Evolutionary conservation across 2,113 vertebrate genomes (phyloP).

Genomic region (Sardina pilchardus): DNA sequence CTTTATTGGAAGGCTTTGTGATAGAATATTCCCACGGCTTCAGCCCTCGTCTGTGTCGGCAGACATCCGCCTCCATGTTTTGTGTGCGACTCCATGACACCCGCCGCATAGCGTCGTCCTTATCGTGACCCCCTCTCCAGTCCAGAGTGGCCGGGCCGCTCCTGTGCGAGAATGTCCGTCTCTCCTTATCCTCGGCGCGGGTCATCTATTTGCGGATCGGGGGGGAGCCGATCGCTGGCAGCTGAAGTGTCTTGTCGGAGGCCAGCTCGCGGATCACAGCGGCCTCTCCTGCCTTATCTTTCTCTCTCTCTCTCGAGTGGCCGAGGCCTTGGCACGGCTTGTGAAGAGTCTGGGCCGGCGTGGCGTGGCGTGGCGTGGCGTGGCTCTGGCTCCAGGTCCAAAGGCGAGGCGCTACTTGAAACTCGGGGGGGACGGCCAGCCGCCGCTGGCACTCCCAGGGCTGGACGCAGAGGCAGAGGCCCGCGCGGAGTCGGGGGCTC

Average conservation of each 20-base stretch:
- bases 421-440: not conserved
- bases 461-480: not conserved
- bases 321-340: not conserved
- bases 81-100: not conserved
- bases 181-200: not conserved
- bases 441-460: not conserved
- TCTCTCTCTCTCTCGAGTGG: not conserved
- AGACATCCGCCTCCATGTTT: not conserved
- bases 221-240: not conserved
- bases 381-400: not conserved
- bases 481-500: not conserved
- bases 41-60: not conserved
- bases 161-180: not conserved
- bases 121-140: not conserved
- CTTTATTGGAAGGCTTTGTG: not conserved
- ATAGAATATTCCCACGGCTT: not conserved
- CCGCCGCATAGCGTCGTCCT: not conserved
- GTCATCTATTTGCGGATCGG: slow-evolving; percentile 1
- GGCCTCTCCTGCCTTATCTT: not conserved
- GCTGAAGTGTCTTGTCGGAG: not conserved
- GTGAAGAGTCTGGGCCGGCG: not conserved
- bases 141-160: not conserved
- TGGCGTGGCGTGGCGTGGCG: not conserved
- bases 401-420: not conserved
- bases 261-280: not conserved